These are phyloP conservation scores for Naso thynnoides DNA, from an alignment of 2,797 vertebrate species.

Conservation along the genomic window DNA sequence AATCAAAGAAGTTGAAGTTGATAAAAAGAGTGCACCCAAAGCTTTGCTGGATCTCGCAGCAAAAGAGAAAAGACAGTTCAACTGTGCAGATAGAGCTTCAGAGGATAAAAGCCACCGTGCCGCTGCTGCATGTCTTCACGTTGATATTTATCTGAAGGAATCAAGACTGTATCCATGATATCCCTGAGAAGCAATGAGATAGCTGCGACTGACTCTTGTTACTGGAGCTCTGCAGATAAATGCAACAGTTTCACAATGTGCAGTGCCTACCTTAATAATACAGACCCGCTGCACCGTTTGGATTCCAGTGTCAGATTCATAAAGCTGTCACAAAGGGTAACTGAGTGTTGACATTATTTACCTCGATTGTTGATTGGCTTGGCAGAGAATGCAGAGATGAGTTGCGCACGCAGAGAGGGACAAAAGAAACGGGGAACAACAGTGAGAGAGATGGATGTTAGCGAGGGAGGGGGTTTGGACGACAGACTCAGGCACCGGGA, in stretches of 20 bases:
- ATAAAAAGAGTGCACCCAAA: constrained; percentile 49
- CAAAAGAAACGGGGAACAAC: constrained; percentile 32
- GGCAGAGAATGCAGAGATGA: constrained; percentile 40
- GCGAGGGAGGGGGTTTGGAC: neutral
- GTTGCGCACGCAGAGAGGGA: constrained; percentile 32
- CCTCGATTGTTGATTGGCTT: constrained; percentile 45
- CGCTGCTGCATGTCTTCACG: constrained; percentile 47
- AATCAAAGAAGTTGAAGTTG: constrained; percentile 60
- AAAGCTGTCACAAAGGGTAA: constrained; percentile 41
- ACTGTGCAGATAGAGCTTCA: constrained; percentile 56
- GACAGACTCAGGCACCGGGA: constrained; percentile 32
- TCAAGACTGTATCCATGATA: constrained; percentile 57
- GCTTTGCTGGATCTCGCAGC: constrained; percentile 61
- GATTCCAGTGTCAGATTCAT: constrained; percentile 25
- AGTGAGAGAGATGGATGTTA: constrained; percentile 17
- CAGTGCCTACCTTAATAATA: constrained; percentile 67
- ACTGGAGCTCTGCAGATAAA: constrained; percentile 51
- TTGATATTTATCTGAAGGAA: constrained; percentile 72
- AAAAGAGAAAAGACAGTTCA: constrained; percentile 60
- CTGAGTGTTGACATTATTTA: constrained; percentile 54
- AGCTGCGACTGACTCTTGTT: constrained; percentile 53
- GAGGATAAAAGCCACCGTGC: constrained; percentile 69
- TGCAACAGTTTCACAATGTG: constrained; percentile 39
- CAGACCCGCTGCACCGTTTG: constrained; percentile 32
- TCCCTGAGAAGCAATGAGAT: constrained; percentile 49